Base-by-base conservation (phyloP, 2,113 vertebrate genomes). In the Peromyscus polionotus region DNA sequence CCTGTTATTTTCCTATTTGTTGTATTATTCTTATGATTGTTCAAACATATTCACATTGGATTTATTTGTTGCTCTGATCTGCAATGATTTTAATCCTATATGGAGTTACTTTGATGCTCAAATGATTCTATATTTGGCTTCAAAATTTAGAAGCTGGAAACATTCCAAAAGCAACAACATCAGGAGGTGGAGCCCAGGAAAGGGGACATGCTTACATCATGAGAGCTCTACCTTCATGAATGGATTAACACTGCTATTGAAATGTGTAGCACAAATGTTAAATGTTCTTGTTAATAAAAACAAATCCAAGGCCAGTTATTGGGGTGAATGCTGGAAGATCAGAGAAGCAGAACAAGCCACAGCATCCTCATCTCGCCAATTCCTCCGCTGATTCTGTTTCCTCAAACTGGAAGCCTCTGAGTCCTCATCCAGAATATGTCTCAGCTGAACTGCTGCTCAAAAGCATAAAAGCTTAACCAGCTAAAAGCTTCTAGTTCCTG, bases 201-300 rank as follows among this genome's bases (percentile, higher is more conserved):
- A 19, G 0, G 9, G 13, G 1, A 1, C 1, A 3, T 2, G 0
- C 12, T 83, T 95, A 48, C 2, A 4, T 92, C 14, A 75, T 36
- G 42, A 67, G 45, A 42, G 4, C 22, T 88, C 11, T 68, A 24
- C n/a, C n/a, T 28, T 59, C 1, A 67, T 17, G 17, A 63, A 48
- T 13, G 5, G 2, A 85, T 59, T 61, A 70, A 70, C 39, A 11
- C 7, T 84, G 16, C 0, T 24, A 33, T 33, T 42, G 39, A 42
- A 91, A 70, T 51, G 45, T 48, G 45, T 48, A 48, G 45, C 45
- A 48, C 1, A 6, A 48, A 48, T 48, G 1, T 48, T 48, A 48
- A 48, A 48, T 48, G 45, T 48, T 48, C 45, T 48, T 48, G 7
- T 48, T 48, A 48, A 48, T 48, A 48, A 48, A 48, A 48, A 48